Percentiles rank a stretch among this genome's conserved stretches.
Conservation (phyloP, 2,797 vertebrate genomes). For the Dermochelys coriacea region DNA sequence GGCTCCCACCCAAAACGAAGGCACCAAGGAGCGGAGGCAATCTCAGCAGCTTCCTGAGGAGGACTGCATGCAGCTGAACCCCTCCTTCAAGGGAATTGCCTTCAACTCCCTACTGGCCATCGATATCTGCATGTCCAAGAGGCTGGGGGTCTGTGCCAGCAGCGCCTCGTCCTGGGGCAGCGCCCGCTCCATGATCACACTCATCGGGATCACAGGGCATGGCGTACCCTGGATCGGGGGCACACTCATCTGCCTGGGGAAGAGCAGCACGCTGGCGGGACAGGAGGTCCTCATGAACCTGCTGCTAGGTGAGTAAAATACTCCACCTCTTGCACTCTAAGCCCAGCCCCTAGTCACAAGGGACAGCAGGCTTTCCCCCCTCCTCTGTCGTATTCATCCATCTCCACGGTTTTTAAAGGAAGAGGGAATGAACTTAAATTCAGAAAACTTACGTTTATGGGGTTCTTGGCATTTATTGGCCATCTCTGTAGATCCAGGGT, state of each 20-base stretch:
- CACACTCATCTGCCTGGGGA: constrained; percentile 91
- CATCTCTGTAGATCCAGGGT: accelerated
- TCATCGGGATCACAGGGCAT: constrained; percentile 94
- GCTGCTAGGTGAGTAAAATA: constrained; percentile 90
- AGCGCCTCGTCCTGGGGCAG: constrained; percentile 91
- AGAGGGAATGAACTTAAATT: background rate
- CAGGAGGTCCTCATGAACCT: constrained; percentile 98
- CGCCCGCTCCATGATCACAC: constrained; percentile 91
- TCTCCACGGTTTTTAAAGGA: background rate
- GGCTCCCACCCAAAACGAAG: constrained; percentile 74
- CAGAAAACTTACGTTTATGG: background rate
- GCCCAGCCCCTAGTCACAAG: constrained; percentile 27
- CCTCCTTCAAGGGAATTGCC: constrained; percentile 95
- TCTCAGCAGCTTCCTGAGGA: constrained; percentile 91
- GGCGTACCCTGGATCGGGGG: constrained; percentile 92
- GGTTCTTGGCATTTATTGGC: background rate
- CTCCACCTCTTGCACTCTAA: accelerated
- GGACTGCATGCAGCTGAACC: constrained; percentile 98
- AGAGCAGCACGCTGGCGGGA: constrained; percentile 94
- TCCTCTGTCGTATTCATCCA: background rate
- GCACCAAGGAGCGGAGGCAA: constrained; percentile 84
- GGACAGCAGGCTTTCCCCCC: background rate
- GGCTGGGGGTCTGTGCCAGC: constrained; percentile 93
- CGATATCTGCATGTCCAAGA: constrained; percentile 95
- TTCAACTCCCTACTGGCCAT: constrained; percentile 95